Evolutionary conservation across 2,113 vertebrate genomes (phyloP), one percentile per base, ranked within the genome.

Genomic region (Sinocyclocheilus maitianheensis): DNA sequence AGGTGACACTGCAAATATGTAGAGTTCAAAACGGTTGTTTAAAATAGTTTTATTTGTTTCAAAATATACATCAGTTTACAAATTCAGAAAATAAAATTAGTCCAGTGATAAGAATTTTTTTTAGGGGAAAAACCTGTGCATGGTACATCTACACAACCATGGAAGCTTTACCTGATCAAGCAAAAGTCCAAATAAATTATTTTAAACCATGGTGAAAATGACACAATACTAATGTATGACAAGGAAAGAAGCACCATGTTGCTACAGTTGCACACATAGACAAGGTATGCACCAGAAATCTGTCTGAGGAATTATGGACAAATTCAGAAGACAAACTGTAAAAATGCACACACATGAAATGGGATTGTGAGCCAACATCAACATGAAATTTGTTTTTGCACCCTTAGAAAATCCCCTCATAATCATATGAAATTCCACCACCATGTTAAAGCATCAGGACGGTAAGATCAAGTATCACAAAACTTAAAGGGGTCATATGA

Each of bases 11-110:
- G 37, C 22, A 85, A 55, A 26, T 85, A 65, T 81, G 34, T 48
- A 81, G 20, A 65, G 40, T 24, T 24, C 43, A 75, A 48, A 83
- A 14, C 20, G 0, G 3, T 48, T 96, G 93, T 95, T 96, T 97
- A 97, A 98, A 98, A 98, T 97, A 98, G 92, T 95, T 98, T 97
- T 96, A 97, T 97, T 95, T 92, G 88, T 95, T 96, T 98, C 96
- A 97, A 98, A 99, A 99, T 98, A 97, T 96, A 96, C 95, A 96
- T 97, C 86, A 91, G 93, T 96, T 96, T 94, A 98, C 96, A 95
- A 94, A 96, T 92, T 96, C 93, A 94, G 96, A 96, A 96, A 96
- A 97, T 95, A 95, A 95, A 94, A 90, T 94, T 94, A 95, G 91
- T 94, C 93, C 91, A 94, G 94, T 92, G 92, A 95, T 96, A 97